Evolutionary conservation across 2,797 vertebrate species (phyloP).

Genomic region (Spondyliosoma cantharus): DNA sequence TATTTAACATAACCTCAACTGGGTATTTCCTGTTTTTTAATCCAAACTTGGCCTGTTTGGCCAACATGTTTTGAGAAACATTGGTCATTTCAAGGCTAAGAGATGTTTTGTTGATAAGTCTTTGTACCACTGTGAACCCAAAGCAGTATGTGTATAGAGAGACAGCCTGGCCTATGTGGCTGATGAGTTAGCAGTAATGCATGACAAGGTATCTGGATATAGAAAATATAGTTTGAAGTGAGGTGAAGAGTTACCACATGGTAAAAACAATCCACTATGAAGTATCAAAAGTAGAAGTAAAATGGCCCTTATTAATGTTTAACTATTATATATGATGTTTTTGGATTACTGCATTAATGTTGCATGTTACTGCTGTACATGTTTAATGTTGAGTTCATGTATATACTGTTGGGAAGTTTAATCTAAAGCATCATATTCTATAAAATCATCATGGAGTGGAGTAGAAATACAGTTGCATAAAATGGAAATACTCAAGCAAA

Average conservation of each 20-base stretch:
- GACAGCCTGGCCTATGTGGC: neutral
- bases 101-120: conserved; percentile 10
- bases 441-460: neutral
- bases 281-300: too few species aligned
- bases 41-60: conserved; percentile 20
- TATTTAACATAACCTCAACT: conserved; percentile 28
- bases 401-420: neutral
- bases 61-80: conserved; percentile 27
- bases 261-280: too few species aligned
- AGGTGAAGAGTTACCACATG: neutral
- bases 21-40: conserved; percentile 50
- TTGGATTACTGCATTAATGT: neutral
- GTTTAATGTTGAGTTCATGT: neutral
- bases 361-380: neutral
- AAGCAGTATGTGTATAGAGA: neutral
- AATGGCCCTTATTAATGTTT: neutral
- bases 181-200: conserved; percentile 7
- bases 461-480: neutral
- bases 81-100: neutral
- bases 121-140: neutral
- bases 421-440: neutral
- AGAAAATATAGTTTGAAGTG: neutral
- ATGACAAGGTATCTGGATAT: neutral
- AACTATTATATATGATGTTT: neutral
- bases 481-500: neutral